These are phyloP conservation scores for Choreutis nemorana DNA, from an alignment of 2,888 invertebrate genomes.

Conservation along the genomic window DNA sequence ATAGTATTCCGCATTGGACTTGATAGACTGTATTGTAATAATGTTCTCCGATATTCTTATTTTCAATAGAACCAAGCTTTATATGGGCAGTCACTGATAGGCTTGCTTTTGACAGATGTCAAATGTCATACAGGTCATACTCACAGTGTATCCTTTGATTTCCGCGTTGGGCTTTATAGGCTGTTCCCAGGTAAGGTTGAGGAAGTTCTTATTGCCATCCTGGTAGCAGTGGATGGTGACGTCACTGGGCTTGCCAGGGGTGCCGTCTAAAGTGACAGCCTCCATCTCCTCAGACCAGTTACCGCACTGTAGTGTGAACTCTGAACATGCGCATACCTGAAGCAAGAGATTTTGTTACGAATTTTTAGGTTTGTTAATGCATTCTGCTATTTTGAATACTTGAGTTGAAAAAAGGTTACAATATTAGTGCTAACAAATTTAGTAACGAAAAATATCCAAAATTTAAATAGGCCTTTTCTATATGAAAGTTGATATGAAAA, in stretches of 20 bases:
- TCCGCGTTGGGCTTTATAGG: slow-evolving; percentile 80
- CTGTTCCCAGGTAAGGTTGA: slow-evolving; percentile 76
- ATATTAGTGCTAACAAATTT: no score
- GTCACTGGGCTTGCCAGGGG: slow-evolving; percentile 76
- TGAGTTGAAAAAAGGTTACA: neutral
- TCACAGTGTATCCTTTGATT: slow-evolving; percentile 79
- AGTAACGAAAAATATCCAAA: no score
- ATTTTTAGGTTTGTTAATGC: neutral
- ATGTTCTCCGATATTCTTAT: no score
- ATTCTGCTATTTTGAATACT: neutral
- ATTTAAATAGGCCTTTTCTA: neutral
- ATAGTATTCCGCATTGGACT: no score
- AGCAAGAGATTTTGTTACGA: slow-evolving; percentile 1
- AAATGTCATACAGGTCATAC: slow-evolving; percentile 15
- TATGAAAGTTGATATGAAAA: slow-evolving; percentile 1
- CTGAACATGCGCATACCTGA: slow-evolving; percentile 79
- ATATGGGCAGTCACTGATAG: no score
- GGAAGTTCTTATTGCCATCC: slow-evolving; percentile 24
- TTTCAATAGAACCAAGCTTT: no score
- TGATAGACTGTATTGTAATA: no score
- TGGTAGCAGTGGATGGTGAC: slow-evolving; percentile 70
- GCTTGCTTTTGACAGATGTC: no score
- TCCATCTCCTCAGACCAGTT: slow-evolving; percentile 79
- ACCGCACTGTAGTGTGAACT: slow-evolving; percentile 78
- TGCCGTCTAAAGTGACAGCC: slow-evolving; percentile 85